Evolutionary conservation across 2,888 invertebrate species (phyloP).

Genomic region (Gari tellinella): DNA sequence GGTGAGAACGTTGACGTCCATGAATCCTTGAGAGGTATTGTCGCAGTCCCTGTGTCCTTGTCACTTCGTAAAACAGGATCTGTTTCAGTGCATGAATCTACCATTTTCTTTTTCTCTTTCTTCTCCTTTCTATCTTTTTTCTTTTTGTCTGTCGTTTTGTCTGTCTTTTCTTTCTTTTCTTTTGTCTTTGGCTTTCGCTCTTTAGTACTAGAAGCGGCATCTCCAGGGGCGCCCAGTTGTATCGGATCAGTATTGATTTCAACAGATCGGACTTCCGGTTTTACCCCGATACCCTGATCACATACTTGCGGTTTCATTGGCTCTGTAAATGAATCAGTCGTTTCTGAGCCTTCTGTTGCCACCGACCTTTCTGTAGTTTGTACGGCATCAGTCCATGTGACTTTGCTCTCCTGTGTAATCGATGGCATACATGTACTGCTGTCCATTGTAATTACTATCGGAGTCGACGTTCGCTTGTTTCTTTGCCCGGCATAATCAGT

Average conservation of each 20-base stretch:
- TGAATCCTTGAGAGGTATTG: constrained; percentile 63
- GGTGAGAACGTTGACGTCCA: constrained; percentile 76
- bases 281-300: constrained; percentile 61
- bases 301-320: constrained; percentile 57
- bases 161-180: constrained; percentile 44
- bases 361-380: constrained; percentile 74
- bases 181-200: constrained; percentile 51
- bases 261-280: constrained; percentile 56
- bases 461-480: constrained; percentile 70
- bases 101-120: constrained; percentile 55
- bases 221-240: constrained; percentile 25
- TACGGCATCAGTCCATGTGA: constrained; percentile 72
- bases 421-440: constrained; percentile 70
- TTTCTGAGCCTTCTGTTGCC: constrained; percentile 60
- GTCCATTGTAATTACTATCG: constrained; percentile 61
- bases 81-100: constrained; percentile 65
- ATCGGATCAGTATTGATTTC: constrained; percentile 66
- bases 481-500: constrained; percentile 71
- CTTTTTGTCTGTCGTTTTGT: constrained; percentile 47
- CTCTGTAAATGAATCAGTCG: constrained; percentile 63
- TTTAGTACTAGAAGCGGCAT: constrained; percentile 38
- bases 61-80: constrained; percentile 60
- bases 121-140: constrained; percentile 46
- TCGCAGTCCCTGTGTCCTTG: constrained; percentile 71
- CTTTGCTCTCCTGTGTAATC: constrained; percentile 60